Evolutionary conservation across 2,888 invertebrate species (phyloP).

Genomic region (Microctonus aethiopoides): DNA sequence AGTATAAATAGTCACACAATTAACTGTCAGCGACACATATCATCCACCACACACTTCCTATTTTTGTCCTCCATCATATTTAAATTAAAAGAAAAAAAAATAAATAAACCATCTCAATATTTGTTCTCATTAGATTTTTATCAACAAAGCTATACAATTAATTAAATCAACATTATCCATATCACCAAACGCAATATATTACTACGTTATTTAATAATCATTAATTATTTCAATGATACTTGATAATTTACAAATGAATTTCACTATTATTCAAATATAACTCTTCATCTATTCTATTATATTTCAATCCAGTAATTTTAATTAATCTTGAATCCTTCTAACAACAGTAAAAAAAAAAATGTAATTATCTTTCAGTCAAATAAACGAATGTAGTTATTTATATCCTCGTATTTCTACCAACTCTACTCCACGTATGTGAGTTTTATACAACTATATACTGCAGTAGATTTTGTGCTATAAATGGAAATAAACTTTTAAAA

Average conservation of each 20-base stretch:
- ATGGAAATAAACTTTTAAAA: background rate
- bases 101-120: background rate
- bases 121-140: background rate
- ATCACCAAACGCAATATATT: no score
- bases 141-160: background rate
- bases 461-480: background rate
- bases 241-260: background rate
- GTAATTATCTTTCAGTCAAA: background rate
- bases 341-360: conserved; percentile 1
- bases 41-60: background rate
- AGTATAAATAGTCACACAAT: conserved; percentile 8
- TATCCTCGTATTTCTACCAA: no score
- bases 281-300: conserved; percentile 27
- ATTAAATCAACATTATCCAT: background rate
- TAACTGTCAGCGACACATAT: conserved; percentile 13
- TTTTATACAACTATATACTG: background rate
- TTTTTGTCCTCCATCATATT: background rate
- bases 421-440: no score
- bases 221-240: background rate
- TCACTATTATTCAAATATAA: background rate
- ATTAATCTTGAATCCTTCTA: background rate
- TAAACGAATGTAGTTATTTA: no score
- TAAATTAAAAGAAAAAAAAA: background rate
- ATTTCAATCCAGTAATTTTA: conserved; percentile 40
- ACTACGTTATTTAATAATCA: no score